phyloP scores from a whole-genome alignment of 2,888 invertebrate genomes.

The Drosophila putrida region DNA sequence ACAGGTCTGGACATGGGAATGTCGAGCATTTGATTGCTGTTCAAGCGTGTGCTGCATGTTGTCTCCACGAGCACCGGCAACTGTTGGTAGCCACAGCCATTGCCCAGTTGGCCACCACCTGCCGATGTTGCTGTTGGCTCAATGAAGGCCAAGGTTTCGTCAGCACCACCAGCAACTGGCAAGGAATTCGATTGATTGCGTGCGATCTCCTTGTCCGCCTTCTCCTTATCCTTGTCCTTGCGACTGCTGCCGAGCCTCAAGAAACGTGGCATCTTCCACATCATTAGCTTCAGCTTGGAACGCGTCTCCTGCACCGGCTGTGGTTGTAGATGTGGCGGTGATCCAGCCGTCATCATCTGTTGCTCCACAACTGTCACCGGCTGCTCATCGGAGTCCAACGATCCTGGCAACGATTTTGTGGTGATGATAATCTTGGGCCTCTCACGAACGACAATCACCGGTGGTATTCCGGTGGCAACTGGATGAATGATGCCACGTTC shows the following conservation, averaged over 20 bases:
- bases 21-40: slow-evolving; percentile 74
- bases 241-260: slow-evolving; percentile 84
- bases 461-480: slow-evolving; percentile 66
- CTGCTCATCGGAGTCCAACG: slow-evolving; percentile 92
- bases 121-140: slow-evolving; percentile 58
- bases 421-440: slow-evolving; percentile 86
- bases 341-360: slow-evolving; percentile 1
- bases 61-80: slow-evolving; percentile 89
- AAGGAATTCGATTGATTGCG: slow-evolving; percentile 18
- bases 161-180: slow-evolving; percentile 42
- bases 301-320: slow-evolving; percentile 79
- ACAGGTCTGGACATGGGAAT: slow-evolving; percentile 84
- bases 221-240: slow-evolving; percentile 34
- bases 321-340: slow-evolving; percentile 59
- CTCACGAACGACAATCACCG: slow-evolving; percentile 80
- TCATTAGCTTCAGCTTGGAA: slow-evolving; percentile 85
- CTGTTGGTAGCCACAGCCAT: slow-evolving; percentile 87
- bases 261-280: slow-evolving; percentile 90
- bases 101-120: slow-evolving; percentile 16
- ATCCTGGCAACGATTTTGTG: slow-evolving; percentile 93
- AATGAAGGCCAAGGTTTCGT: slow-evolving; percentile 76
- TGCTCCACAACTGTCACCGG: slow-evolving; percentile 26
- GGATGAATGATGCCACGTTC: slow-evolving; percentile 76
- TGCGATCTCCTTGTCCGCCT: slow-evolving; percentile 44
- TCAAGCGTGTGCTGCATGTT: slow-evolving; percentile 81